Conservation (phyloP, 2,797 vertebrate species). For the Choloepus didactylus region DNA sequence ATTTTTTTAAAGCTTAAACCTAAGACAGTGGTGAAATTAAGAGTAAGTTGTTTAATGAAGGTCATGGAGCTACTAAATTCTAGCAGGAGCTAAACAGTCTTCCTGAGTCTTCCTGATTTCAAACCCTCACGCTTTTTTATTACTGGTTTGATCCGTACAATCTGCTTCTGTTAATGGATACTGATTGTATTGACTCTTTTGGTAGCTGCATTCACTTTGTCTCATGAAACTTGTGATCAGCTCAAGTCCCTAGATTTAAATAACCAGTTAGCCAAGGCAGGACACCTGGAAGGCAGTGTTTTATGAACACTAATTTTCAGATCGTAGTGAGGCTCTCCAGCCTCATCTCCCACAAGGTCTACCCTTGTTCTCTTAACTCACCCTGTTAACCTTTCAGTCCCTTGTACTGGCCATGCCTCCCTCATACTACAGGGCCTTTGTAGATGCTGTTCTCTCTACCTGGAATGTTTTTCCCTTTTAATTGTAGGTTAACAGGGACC, state of each 20-base stretch:
- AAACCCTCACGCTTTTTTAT: background rate
- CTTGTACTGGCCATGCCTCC: background rate
- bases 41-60: too few species aligned
- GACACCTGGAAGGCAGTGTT: background rate
- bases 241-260: background rate
- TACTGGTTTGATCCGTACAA: background rate
- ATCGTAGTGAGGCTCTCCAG: background rate
- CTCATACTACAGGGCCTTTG: background rate
- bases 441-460: background rate
- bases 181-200: background rate
- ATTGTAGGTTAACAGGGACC: background rate
- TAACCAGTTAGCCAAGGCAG: background rate
- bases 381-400: background rate
- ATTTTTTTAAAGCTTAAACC: background rate
- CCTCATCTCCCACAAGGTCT: too few species aligned
- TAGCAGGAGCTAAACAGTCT: background rate
- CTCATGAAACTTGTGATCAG: background rate
- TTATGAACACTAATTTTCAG: background rate
- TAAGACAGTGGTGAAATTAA: background rate
- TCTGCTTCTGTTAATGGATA: background rate
- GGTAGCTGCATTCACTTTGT: background rate
- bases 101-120: background rate
- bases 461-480: background rate
- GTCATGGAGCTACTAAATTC: background rate
- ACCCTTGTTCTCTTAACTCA: background rate